Conservation (phyloP, 2,888 invertebrate genomes). For the Baccha elongata region DNA sequence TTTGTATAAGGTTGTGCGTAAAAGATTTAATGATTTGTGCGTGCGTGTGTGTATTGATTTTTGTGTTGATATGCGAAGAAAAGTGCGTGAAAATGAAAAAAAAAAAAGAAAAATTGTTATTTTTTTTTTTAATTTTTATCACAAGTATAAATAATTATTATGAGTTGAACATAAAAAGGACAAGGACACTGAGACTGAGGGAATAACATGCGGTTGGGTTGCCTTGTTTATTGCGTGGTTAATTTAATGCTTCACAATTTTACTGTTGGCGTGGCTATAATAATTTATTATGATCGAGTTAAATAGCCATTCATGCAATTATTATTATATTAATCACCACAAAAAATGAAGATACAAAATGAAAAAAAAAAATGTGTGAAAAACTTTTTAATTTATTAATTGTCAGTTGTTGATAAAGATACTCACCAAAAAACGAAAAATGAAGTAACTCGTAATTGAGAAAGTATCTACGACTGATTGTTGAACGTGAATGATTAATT, state of each 20-base stretch:
- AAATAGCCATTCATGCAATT: slow-evolving; percentile 51
- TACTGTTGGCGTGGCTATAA: slow-evolving; percentile 49
- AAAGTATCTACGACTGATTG: slow-evolving; percentile 37
- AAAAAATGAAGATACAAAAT: slow-evolving; percentile 15
- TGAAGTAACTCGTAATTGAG: slow-evolving; percentile 8
- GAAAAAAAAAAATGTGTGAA: slow-evolving; percentile 16
- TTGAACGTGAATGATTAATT: slow-evolving; percentile 52
- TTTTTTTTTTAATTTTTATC: slow-evolving; percentile 40
- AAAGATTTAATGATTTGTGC: slow-evolving; percentile 23
- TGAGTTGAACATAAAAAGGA: slow-evolving; percentile 17
- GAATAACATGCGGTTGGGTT: slow-evolving; percentile 56
- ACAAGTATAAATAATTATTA: slow-evolving; percentile 12
- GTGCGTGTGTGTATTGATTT: too few relatives aligned
- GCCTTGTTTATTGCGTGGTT: slow-evolving; percentile 61
- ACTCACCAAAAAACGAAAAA: slow-evolving; percentile 49
- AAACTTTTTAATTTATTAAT: slow-evolving; percentile 9
- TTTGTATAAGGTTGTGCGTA: slow-evolving; percentile 20
- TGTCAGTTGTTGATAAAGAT: slow-evolving; percentile 13
- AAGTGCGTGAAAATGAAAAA: slow-evolving; percentile 71
- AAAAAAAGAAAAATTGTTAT: slow-evolving; percentile 61
- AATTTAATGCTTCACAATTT: slow-evolving; percentile 67
- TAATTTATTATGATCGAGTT: slow-evolving; percentile 59
- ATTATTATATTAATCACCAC: slow-evolving; percentile 52
- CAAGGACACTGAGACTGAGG: slow-evolving; percentile 27
- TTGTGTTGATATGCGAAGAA: slow-evolving; percentile 39